These are phyloP conservation scores for Tenebrosternarchus preto DNA, from an alignment of 2,113 vertebrate species.

Conservation along the genomic window DNA sequence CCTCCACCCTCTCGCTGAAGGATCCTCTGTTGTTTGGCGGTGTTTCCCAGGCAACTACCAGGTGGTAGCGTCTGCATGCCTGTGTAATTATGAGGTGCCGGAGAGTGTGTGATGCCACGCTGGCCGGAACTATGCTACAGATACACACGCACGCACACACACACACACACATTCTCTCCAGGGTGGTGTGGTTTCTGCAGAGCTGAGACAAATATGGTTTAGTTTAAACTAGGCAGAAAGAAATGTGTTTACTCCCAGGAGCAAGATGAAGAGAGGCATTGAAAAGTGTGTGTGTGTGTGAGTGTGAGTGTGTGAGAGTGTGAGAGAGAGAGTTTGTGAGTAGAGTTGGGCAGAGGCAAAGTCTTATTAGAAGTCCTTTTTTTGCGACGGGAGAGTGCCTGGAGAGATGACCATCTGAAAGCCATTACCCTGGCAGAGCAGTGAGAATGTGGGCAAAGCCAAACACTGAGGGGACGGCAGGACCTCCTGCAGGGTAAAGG, in stretches of 20 bases:
- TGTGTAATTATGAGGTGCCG: conserved; percentile 55
- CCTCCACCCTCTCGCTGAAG: conserved; percentile 6
- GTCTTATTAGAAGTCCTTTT: conserved; percentile 41
- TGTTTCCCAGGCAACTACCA: conserved; percentile 26
- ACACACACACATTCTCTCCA: not conserved
- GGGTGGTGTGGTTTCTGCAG: conserved; percentile 30
- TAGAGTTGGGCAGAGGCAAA: conserved; percentile 18
- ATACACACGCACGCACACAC: conserved; percentile 27
- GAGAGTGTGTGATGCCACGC: conserved; percentile 47
- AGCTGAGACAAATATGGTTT: conserved; percentile 55
- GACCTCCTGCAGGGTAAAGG: conserved; percentile 20
- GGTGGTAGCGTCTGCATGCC: conserved; percentile 49
- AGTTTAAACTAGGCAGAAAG: conserved; percentile 52
- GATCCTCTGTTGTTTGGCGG: conserved; percentile 16
- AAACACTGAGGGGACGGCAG: conserved; percentile 43
- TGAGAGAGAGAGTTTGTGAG: conserved; percentile 34
- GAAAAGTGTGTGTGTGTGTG: conserved; percentile 26
- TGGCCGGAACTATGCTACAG: conserved; percentile 46
- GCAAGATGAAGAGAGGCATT: conserved; percentile 41
- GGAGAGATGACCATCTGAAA: conserved; percentile 54
- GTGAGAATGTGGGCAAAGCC: conserved; percentile 11
- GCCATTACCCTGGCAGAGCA: conserved; percentile 46
- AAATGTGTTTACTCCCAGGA: conserved; percentile 54
- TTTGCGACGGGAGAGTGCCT: conserved; percentile 48
- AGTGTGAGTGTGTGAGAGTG: conserved; percentile 19